Percentiles rank a stretch among this genome's conserved stretches.
Conservation (phyloP, 2,797 vertebrate species). For the Falco novaeseelandiae region DNA sequence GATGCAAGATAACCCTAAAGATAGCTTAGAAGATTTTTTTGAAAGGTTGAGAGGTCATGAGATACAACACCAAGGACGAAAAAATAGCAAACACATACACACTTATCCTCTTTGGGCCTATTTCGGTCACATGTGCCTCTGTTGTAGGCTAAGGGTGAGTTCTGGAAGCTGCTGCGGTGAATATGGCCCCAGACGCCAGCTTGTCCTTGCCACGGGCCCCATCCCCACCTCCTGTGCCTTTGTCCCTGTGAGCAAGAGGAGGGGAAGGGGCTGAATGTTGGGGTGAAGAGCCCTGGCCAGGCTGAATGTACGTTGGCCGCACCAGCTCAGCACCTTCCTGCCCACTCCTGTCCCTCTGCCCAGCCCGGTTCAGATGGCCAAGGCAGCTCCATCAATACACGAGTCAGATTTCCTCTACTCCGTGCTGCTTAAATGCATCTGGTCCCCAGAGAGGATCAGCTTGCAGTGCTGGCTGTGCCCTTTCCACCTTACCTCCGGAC, state of each 20-base stretch:
- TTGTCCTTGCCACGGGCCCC: fast-evolving
- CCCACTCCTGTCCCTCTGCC: not conserved
- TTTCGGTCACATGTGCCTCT: not conserved
- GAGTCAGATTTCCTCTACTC: slow-evolving; percentile 34
- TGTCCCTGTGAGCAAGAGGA: not conserved
- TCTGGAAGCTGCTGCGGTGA: not conserved
- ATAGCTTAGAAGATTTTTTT: not conserved
- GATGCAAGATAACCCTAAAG: not conserved
- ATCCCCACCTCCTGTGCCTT: fast-evolving
- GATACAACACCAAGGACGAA: fast-evolving
- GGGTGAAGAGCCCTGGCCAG: not conserved
- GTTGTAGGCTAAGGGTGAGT: not conserved
- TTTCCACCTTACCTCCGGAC: not conserved
- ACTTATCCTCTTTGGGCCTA: not conserved
- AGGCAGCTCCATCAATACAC: not conserved
- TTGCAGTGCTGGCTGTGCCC: slow-evolving; percentile 29
- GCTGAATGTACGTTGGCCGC: not conserved
- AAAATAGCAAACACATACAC: fast-evolving
- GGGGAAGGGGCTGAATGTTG: fast-evolving
- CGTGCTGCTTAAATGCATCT: not conserved
- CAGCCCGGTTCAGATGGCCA: not conserved
- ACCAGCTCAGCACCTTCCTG: not conserved
- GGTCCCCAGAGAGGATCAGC: slow-evolving; percentile 12
- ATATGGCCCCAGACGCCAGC: not conserved
- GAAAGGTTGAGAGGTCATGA: not conserved